A percentile compares a stretch with the other conserved stretches of the same genome.
Conservation (phyloP, 2,113 vertebrate species). For the Melanerpes formicivorus region DNA sequence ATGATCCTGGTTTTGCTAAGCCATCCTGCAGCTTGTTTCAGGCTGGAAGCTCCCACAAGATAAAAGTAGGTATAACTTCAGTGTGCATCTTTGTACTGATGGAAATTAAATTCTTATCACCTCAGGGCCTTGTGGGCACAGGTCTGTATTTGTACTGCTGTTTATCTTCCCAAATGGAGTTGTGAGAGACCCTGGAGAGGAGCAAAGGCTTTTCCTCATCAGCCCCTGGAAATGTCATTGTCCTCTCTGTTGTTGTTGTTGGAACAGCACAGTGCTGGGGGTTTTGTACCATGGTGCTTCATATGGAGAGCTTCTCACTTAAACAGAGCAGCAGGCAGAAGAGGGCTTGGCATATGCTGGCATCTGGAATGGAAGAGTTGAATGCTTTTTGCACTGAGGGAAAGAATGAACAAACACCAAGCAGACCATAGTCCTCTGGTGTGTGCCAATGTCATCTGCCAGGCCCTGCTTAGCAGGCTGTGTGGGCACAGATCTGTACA, state of each 20-base stretch:
- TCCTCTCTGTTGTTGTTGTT: constrained; percentile 50
- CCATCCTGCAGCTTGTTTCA: not conserved
- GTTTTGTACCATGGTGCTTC: constrained; percentile 30
- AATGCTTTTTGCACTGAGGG: not conserved
- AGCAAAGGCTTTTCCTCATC: constrained; percentile 47
- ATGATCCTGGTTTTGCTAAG: too few relatives aligned
- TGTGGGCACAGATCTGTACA: not conserved
- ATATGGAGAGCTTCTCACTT: constrained; percentile 20
- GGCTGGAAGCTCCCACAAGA: not conserved
- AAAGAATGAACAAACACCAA: not conserved
- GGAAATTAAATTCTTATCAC: constrained; percentile 24
- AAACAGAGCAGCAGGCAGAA: not conserved
- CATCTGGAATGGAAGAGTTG: not conserved
- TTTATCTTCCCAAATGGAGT: constrained; percentile 16
- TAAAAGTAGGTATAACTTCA: constrained; percentile 1
- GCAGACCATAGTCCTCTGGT: not conserved
- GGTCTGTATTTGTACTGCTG: not conserved
- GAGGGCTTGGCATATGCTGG: not conserved
- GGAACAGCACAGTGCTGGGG: constrained; percentile 2
- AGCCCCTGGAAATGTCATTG: constrained; percentile 35
- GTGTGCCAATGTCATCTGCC: not conserved
- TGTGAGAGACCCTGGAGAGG: not conserved
- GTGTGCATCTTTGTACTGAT: not conserved
- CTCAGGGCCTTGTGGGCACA: not conserved
- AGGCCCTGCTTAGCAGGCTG: not conserved